A percentile compares a stretch with the other conserved stretches of the same genome.
Conservation (phyloP, 2,888 invertebrate species). For the Eurytoma californica region DNA sequence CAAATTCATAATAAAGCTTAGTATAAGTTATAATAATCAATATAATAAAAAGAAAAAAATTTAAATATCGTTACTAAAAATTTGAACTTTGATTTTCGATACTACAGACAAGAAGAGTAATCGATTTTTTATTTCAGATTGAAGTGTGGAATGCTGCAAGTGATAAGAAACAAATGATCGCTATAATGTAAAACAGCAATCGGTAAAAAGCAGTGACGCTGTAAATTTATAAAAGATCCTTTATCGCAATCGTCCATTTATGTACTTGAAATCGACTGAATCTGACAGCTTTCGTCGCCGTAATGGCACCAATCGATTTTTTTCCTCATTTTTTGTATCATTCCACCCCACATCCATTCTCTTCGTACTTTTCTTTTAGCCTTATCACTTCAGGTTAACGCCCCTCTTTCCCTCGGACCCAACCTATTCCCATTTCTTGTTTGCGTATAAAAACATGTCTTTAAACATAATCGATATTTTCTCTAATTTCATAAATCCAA, state of each 20-base stretch:
- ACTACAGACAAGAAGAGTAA: too few relatives aligned
- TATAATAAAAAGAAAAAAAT: not conserved
- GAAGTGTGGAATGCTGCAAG: too few relatives aligned
- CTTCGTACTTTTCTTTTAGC: slow-evolving; percentile 18
- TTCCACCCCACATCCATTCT: not conserved
- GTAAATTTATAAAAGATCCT: not conserved
- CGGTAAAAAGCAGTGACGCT: not conserved
- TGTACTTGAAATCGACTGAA: slow-evolving; percentile 12
- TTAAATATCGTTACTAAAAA: not conserved
- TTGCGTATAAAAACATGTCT: not conserved
- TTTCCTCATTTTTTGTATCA: not conserved
- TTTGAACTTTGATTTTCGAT: too few relatives aligned
- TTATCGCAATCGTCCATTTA: not conserved
- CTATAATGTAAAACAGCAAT: too few relatives aligned
- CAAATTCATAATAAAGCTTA: slow-evolving; percentile 9
- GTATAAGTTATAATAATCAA: not conserved
- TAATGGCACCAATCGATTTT: slow-evolving; percentile 14
- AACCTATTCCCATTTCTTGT: slow-evolving; percentile 5
- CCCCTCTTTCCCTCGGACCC: not conserved
- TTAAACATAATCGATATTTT: not conserved
- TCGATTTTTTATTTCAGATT: too few relatives aligned
- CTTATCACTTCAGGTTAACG: slow-evolving; percentile 1
- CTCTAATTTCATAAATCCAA: slow-evolving; percentile 10
- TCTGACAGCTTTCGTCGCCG: slow-evolving; percentile 25
- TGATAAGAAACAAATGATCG: too few relatives aligned